These are phyloP conservation scores for Bombus huntii DNA, from an alignment of 1,140 invertebrate genomes.

Conservation along the genomic window DNA sequence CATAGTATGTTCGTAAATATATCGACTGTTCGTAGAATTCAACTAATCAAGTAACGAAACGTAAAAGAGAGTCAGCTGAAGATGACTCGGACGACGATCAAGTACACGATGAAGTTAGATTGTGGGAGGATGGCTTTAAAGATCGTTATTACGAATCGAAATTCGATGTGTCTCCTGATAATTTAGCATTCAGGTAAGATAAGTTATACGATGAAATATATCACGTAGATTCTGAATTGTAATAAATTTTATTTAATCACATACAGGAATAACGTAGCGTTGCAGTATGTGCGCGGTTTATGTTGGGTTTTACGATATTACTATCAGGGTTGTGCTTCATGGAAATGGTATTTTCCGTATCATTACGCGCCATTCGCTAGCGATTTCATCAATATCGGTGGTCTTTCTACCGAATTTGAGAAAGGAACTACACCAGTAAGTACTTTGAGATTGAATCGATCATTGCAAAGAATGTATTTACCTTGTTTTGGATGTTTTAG, in stretches of 20 bases:
- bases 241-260: constrained; percentile 34
- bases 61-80: constrained; percentile 77
- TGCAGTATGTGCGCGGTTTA: constrained; percentile 97
- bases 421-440: constrained; percentile 93
- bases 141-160: constrained; percentile 99
- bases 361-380: constrained; percentile 99
- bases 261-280: constrained; percentile 91
- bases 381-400: constrained; percentile 96
- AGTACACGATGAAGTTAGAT: constrained; percentile 94
- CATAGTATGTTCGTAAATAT: background rate
- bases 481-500: constrained; percentile 81
- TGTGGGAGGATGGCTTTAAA: constrained; percentile 99
- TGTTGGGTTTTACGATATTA: constrained; percentile 99
- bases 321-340: constrained; percentile 99
- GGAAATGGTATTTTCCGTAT: constrained; percentile 99
- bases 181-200: constrained; percentile 91
- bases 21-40: constrained; percentile 52
- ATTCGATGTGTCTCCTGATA: constrained; percentile 93
- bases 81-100: constrained; percentile 88
- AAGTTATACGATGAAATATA: background rate
- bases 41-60: constrained; percentile 78
- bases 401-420: constrained; percentile 94
- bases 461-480: background rate
- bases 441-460: constrained; percentile 46
- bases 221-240: background rate